Base-by-base conservation (phyloP, 2,888 invertebrate genomes). In the Meteorus cinctellus region DNA sequence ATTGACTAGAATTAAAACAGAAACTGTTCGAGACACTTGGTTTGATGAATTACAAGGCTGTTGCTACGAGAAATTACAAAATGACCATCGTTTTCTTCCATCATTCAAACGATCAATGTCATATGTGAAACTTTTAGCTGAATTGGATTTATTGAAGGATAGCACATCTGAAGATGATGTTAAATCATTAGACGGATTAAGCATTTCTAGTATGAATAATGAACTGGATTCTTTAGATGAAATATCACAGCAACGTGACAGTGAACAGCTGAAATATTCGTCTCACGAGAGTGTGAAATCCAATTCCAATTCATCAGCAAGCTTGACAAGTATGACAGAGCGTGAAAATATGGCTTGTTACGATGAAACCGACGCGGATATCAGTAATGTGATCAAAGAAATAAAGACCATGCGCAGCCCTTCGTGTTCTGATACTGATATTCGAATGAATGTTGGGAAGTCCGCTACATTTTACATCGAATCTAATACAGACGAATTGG, bases 41-140 rank as follows among this genome's bases (percentile, higher is more conserved):
- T 98, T 98, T 89, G 97, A 97, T 86, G 95, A 95, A 78, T 92
- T 96, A 24, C 95, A 96, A 89, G 91, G 92, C 78, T 92, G 92
- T 72, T 92, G 95, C 36, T 93, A 93, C 79, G 93, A 93, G 83
- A 94, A 90, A 85, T 78, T 89, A 31, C 90, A 92, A 84, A 91
- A 88, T 65, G 93, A 94, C 73, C 92, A 93, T 34, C 91, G 91
- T 74, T 94, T 92, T 86, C 89, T 93, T 72, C 93, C 93, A 1
- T 91, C 92, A 0, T 96, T 96, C 87, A 92, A 93, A 79, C 91
- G 92, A 80, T 93, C 93, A 78, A 90, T 92, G 76, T 91, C 92
- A 0, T 96, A 96, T 86, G 90, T 94, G 5, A 94, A 93, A 84
- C 91, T 96, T 75, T 89, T 96, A 62, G 93, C 94, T 67, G 95